Evolutionary conservation across 2,888 invertebrate species (phyloP).

Genomic region (Diploptera punctata): DNA sequence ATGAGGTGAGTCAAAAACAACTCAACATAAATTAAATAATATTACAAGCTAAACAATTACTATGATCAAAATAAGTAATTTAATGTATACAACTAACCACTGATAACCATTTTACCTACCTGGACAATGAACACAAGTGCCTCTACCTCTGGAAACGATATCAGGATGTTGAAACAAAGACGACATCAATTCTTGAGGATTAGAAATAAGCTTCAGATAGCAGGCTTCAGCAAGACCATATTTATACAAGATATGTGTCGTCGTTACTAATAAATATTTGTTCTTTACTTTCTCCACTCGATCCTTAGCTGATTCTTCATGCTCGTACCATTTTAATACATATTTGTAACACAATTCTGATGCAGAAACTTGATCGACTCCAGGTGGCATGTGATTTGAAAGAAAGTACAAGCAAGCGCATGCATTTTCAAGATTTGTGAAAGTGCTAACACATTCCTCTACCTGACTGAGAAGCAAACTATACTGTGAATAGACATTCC

Average conservation of each 20-base stretch:
- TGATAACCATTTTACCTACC: neutral
- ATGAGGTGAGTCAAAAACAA: too few relatives aligned
- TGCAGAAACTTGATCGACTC: neutral
- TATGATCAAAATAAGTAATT: too few relatives aligned
- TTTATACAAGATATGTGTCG: neutral
- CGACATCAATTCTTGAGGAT: neutral
- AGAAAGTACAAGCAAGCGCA: constrained; percentile 9
- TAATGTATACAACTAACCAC: too few relatives aligned
- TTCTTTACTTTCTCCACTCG: neutral
- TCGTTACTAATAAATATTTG: neutral
- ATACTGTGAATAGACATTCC: neutral
- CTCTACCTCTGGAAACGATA: neutral
- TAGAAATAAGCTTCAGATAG: neutral
- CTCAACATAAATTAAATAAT: neutral
- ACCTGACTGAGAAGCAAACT: neutral
- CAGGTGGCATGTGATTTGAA: neutral
- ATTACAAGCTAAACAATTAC: neutral
- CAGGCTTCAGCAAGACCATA: neutral
- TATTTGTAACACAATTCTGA: neutral
- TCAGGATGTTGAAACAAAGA: neutral
- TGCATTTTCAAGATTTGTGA: neutral
- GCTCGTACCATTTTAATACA: neutral
- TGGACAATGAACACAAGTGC: neutral
- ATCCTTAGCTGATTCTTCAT: neutral
- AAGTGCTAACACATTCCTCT: neutral